phyloP scores from a whole-genome alignment of 2,113 vertebrate genomes.

The Dasyurus viverrinus region DNA sequence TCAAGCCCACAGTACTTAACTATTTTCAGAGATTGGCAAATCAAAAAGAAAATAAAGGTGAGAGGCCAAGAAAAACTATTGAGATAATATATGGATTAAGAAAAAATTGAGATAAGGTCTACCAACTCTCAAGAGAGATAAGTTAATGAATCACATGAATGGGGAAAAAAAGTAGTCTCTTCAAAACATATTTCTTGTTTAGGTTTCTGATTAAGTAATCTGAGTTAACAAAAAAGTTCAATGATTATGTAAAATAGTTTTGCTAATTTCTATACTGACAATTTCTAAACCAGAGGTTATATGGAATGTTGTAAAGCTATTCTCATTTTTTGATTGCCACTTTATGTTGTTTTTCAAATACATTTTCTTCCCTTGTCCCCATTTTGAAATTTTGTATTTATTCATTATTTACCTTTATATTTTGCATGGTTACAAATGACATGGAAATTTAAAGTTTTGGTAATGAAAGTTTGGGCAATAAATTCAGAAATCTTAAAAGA shows the following conservation, averaged over 20 bases:
- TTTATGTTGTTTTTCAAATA: neutral
- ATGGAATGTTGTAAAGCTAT: neutral
- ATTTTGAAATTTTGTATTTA: neutral
- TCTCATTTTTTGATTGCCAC: neutral
- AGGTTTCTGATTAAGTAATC: neutral
- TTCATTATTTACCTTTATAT: neutral
- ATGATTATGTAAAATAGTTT: neutral
- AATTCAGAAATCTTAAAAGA: neutral
- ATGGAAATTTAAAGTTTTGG: neutral
- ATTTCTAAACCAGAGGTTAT: neutral
- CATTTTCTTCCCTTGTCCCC: neutral
- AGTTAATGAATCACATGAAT: neutral
- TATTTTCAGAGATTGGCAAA: neutral
- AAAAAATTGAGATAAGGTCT: neutral
- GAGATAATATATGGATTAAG: neutral
- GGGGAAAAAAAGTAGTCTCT: neutral
- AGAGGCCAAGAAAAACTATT: neutral
- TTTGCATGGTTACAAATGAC: neutral
- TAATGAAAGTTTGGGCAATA: neutral
- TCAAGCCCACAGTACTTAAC: neutral
- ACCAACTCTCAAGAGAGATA: neutral
- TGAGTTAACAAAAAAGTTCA: neutral
- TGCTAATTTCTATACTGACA: neutral
- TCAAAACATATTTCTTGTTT: neutral
- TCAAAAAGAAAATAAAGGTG: neutral